Evolutionary conservation across 2,888 invertebrate genomes (phyloP), one percentile per base, ranked within the genome.

Genomic region (Hoplodrina ambigua): DNA sequence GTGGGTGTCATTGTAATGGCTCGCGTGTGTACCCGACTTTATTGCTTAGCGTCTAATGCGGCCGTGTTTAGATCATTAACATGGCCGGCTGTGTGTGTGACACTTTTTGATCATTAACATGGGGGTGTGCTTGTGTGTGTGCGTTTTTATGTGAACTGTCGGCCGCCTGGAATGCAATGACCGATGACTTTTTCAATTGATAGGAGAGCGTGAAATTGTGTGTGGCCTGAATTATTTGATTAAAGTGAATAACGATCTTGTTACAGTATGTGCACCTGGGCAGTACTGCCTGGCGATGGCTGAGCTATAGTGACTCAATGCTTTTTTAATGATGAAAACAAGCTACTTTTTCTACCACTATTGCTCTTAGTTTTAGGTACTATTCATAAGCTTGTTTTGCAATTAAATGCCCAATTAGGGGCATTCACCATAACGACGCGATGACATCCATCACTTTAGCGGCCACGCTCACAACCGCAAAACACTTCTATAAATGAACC

Each of bases 31-130:
- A 71, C 69, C 78, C 74, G 59, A 67, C 78, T 84, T 83, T 83
- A 83, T 83, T 83, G 76, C 81, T 85, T 78, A 76, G 85, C 80
- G 74, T 84, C 83, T 78, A 85, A 80, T 82, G 74, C 83, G 76
- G 41, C 69, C 66, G 75, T 74, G 85, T 78, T 80, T 78, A 76
- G 71, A 65, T 83, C 80, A 80, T 84, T 85, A 84, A 80, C 70
- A 71, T 71, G 57, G 25, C 33, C n/a, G 10, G 6, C 17, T 13
- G 55, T 37, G 50, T 55, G 77, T 19, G 78, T 74, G n/a, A 46
- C 3, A n/a, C 25, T 54, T 72, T 75, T 75, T 68, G 68, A 59
- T 73, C 75, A 71, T 75, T 66, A 76, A 69, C 54, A 63, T 53
- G 44, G 15, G 11, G 1, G 6, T 5, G 65, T 41, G 57, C 37